These are phyloP conservation scores for Eulemur rufifrons DNA, from an alignment of 2,113 vertebrate genomes.

Conservation along the genomic window DNA sequence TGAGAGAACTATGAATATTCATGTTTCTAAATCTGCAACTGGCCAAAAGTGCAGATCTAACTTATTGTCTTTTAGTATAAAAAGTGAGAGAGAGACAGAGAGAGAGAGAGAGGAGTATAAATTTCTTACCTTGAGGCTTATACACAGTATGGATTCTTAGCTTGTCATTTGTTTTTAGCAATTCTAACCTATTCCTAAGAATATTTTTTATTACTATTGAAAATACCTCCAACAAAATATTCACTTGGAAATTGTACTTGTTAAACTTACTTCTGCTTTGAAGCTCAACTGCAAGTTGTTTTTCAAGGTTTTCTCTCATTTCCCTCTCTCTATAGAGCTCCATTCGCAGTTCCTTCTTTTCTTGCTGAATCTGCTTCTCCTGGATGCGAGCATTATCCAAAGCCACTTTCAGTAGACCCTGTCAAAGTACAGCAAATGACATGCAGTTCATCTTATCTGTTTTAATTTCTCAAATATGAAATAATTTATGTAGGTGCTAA, in stretches of 20 bases:
- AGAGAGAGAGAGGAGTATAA: not conserved
- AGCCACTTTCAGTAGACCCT: constrained; percentile 95
- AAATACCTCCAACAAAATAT: not conserved
- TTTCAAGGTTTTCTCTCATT: constrained; percentile 92
- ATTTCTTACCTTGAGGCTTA: not conserved
- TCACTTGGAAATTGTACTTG: not conserved
- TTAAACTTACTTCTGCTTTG: constrained; percentile 90
- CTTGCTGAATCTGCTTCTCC: constrained; percentile 93
- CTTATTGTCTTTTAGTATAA: not conserved
- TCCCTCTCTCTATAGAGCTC: constrained; percentile 93
- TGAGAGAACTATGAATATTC: not conserved
- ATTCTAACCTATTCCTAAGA: not conserved
- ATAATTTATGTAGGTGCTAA: constrained; percentile 66
- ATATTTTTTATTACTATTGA: not conserved
- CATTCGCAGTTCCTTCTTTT: constrained; percentile 93
- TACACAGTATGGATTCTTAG: not conserved
- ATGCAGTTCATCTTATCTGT: constrained; percentile 65
- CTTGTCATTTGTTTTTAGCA: not conserved
- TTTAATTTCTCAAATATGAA: constrained; percentile 60
- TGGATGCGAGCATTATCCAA: constrained; percentile 93
- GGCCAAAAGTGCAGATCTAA: not conserved
- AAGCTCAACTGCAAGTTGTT: constrained; percentile 92
- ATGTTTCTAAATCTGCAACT: not conserved
- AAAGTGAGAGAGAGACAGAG: no score
- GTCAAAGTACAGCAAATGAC: constrained; percentile 69